These are phyloP conservation scores for Tryphoninae sp. DNA, from an alignment of 2,888 invertebrate species.

Conservation along the genomic window DNA sequence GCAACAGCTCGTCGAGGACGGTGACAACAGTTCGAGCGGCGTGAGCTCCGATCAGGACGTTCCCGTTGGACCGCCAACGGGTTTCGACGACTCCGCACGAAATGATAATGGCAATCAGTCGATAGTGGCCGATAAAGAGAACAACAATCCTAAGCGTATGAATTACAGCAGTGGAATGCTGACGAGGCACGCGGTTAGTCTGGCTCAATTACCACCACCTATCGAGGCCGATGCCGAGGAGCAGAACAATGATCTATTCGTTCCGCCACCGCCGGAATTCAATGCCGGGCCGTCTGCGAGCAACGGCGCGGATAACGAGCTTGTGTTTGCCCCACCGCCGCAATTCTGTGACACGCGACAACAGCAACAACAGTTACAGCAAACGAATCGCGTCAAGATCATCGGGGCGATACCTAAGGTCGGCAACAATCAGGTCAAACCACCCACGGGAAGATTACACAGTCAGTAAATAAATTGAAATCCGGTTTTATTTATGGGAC, in stretches of 20 bases:
- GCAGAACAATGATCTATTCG: conserved; percentile 84
- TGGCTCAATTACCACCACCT: conserved; percentile 92
- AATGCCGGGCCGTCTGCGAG: conserved; percentile 80
- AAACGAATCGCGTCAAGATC: conserved; percentile 86
- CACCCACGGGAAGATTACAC: conserved; percentile 83
- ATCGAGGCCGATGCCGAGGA: conserved; percentile 88
- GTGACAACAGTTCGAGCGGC: conserved; percentile 94
- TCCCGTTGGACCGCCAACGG: conserved; percentile 83
- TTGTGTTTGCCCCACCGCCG: conserved; percentile 92
- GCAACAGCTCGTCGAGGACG: conserved; percentile 85
- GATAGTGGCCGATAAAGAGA: conserved; percentile 75
- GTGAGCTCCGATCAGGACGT: conserved; percentile 93
- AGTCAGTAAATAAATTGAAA: conserved; percentile 75
- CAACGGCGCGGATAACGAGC: conserved; percentile 82
- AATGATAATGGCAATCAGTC: conserved; percentile 79
- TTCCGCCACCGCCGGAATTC: conserved; percentile 85
- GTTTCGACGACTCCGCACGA: conserved; percentile 80
- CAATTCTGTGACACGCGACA: conserved; percentile 91
- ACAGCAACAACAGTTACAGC: conserved; percentile 73
- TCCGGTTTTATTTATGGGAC: no score
- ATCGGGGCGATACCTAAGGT: conserved; percentile 92
- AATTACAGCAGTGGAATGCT: conserved; percentile 81
- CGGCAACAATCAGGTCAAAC: conserved; percentile 76
- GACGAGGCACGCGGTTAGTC: conserved; percentile 87
- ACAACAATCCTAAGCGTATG: conserved; percentile 74